Percentiles rank a stretch among this genome's conserved stretches.
Conservation (phyloP, 2,888 invertebrate genomes). For the Antitype chi region DNA sequence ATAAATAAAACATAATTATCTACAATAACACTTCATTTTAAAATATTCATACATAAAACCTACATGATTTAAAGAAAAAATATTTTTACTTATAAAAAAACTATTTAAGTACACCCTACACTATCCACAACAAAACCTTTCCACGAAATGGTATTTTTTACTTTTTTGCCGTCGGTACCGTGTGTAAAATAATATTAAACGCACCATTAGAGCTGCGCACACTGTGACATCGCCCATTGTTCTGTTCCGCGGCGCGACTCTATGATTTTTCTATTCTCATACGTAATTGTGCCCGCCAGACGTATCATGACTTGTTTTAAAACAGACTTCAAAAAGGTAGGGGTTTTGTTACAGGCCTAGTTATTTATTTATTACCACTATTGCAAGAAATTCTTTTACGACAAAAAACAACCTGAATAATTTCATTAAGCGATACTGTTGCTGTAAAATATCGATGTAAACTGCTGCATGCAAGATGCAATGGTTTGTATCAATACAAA, state of each 20-base stretch:
- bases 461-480: not conserved
- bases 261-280: slow-evolving; percentile 65
- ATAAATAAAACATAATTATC: not conserved
- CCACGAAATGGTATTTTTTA: not conserved
- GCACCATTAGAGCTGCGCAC: slow-evolving; percentile 83
- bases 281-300: slow-evolving; percentile 56
- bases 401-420: not conserved
- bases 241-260: slow-evolving; percentile 74
- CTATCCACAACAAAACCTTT: not conserved
- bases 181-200: slow-evolving; percentile 85
- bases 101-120: not conserved
- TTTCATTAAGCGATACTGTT: not conserved
- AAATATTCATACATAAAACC: not conserved
- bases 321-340: slow-evolving; percentile 18
- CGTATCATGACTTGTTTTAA: slow-evolving; percentile 28
- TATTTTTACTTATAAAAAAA: not conserved
- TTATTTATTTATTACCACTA: not conserved
- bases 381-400: not conserved
- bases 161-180: slow-evolving; percentile 62
- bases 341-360: not conserved
- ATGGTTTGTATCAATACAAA: no score
- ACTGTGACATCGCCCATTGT: slow-evolving; percentile 85
- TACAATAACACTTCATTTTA: not conserved
- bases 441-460: not conserved
- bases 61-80: not conserved